phyloP scores from a whole-genome alignment of 2,797 vertebrate genomes.

The Antrozous pallidus region DNA sequence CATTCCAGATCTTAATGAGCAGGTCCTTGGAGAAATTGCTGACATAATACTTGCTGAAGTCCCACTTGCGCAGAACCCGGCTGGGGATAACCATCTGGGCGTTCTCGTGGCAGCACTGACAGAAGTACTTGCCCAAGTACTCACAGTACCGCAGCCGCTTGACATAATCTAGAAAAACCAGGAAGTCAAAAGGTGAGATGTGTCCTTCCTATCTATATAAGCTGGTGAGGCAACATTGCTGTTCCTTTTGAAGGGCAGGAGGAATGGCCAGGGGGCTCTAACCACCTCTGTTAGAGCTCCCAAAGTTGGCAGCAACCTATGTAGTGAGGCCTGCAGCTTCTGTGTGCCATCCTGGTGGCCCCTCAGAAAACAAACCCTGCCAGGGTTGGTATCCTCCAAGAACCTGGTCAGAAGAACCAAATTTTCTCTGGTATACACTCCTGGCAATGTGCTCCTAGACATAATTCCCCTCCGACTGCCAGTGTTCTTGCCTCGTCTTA shows the following conservation, averaged over 20 bases:
- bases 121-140: constrained; percentile 98
- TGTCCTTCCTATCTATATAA: rapidly evolving
- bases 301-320: background rate
- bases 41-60: constrained; percentile 96
- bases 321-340: background rate
- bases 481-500: background rate
- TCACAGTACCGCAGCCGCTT: constrained; percentile 97
- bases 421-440: background rate
- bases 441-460: background rate
- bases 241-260: background rate
- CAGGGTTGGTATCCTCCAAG: background rate
- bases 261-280: background rate
- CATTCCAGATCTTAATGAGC: constrained; percentile 94
- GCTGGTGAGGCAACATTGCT: background rate
- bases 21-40: constrained; percentile 98
- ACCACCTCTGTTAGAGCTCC: background rate
- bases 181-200: background rate
- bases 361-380: background rate
- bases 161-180: constrained; percentile 89
- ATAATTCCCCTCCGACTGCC: background rate
- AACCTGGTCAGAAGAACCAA: background rate
- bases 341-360: background rate
- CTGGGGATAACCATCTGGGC: constrained; percentile 91
- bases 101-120: constrained; percentile 98
- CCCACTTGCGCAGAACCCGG: constrained; percentile 95